phyloP scores from a whole-genome alignment of 2,888 invertebrate genomes.

The Drosophila kambysellisi region DNA sequence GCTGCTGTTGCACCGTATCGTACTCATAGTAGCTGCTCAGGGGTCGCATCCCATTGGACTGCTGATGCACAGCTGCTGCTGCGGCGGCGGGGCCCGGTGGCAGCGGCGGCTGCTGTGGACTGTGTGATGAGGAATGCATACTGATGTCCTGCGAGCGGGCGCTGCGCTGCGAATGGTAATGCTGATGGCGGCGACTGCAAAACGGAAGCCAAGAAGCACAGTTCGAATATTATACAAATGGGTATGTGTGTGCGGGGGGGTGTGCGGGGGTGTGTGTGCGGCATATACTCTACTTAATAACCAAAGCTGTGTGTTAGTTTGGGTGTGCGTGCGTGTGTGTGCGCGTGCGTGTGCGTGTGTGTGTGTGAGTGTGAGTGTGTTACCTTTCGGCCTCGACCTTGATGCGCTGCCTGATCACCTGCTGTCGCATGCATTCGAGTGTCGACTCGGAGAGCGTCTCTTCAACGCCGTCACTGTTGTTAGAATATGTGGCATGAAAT shows the following conservation, averaged over 20 bases:
- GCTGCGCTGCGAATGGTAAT: slow-evolving; percentile 88
- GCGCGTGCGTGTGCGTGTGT: slow-evolving; percentile 21
- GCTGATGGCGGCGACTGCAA: slow-evolving; percentile 88
- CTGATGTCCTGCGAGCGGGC: slow-evolving; percentile 87
- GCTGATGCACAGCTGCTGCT: slow-evolving; percentile 37
- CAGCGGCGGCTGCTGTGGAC: slow-evolving; percentile 35
- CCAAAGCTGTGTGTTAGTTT: neutral
- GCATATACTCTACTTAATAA: neutral
- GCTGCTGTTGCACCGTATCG: slow-evolving; percentile 90
- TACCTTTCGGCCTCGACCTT: slow-evolving; percentile 94
- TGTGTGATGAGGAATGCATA: slow-evolving; percentile 67
- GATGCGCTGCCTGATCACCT: slow-evolving; percentile 91
- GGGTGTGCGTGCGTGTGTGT: neutral
- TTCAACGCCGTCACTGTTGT: slow-evolving; percentile 67
- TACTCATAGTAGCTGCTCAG: slow-evolving; percentile 94
- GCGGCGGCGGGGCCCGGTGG: slow-evolving; percentile 12
- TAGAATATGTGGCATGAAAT: slow-evolving; percentile 16
- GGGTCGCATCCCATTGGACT: slow-evolving; percentile 86
- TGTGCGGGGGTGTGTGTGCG: slow-evolving; percentile 1
- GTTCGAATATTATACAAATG: slow-evolving; percentile 46
- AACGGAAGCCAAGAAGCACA: slow-evolving; percentile 29
- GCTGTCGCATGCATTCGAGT: slow-evolving; percentile 92
- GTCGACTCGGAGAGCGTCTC: slow-evolving; percentile 92
- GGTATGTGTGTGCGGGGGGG: neutral
- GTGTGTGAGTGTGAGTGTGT: slow-evolving; percentile 58